Base-by-base conservation (phyloP, 2,888 invertebrate species). In the Caradrina clavipalpis region DNA sequence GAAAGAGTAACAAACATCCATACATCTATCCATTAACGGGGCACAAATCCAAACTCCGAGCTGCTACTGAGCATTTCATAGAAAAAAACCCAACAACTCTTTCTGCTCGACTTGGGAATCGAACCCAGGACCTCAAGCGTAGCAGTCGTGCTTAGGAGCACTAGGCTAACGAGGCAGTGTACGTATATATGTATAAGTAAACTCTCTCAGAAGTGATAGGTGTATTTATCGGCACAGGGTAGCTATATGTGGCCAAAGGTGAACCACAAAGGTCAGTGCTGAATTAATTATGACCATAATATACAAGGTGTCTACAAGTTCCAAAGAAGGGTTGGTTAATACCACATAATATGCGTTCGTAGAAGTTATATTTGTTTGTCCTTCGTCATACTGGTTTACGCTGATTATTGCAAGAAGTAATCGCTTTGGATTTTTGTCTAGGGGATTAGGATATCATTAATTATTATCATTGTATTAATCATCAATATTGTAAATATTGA, bases 261-360 rank as follows among this genome's bases (percentile, higher is more conserved):
- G 69, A 77, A 21, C 50, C 60, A 10, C 26, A 64, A 76, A 77
- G 80, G 76, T 77, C 76, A 75, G 56, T 13, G 13, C 10, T 80
- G 64, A 80, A 77, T 77, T 74, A 80, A 64, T 77, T 61, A 79
- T 68, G 42, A 22, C 19, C 42, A 19, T 31, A 75, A 47, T 26
- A 26, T 22, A 17, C 8, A n/a, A 21, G 76, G 6, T 76, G 56
- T 58, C 76, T 31, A 49, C 19, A 59, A 76, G 19, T 49, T 8
- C 22, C 6, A 39, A 42, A 22, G 22, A 49, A 58, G 54, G 17
- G 53, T 31, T 53, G 47, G 19, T 45, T 55, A n/a, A n/a, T 42
- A 42, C 10, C 31, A 31, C 5, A n/a, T 31, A 26, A 17, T 10
- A 19, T 64, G 54, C 39, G 22, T 55, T 63, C 3, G 45, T 47